Evolutionary conservation across 2,888 invertebrate species (phyloP).

Genomic region (Cenopis cana): DNA sequence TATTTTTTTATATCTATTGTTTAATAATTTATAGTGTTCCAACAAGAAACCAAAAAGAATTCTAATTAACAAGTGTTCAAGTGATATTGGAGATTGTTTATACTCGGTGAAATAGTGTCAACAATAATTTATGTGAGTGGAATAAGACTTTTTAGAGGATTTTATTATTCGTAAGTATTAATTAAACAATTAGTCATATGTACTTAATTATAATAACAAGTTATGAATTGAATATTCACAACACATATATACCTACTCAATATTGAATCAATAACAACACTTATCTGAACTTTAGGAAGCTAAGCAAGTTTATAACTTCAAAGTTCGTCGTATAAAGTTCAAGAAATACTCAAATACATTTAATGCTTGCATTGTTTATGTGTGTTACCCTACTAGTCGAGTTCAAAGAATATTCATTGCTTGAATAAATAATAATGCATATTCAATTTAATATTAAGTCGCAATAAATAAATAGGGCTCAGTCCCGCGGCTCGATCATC

Average conservation of each 20-base stretch:
- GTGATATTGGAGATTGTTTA: constrained; percentile 72
- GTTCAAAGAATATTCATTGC: neutral
- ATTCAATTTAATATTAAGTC: constrained; percentile 21
- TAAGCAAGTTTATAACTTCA: too few species aligned
- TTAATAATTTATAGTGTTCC: constrained; percentile 61
- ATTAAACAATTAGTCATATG: constrained; percentile 28
- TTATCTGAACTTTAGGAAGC: too few species aligned
- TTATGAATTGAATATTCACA: neutral
- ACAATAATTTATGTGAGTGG: constrained; percentile 65
- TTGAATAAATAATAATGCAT: neutral
- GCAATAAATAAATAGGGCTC: constrained; percentile 41
- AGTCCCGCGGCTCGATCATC: constrained; percentile 53
- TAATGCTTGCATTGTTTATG: neutral
- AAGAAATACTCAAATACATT: too few species aligned
- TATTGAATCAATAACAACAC: too few species aligned
- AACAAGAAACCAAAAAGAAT: constrained; percentile 74
- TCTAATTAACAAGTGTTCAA: constrained; percentile 62
- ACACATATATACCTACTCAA: neutral
- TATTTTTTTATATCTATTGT: constrained; percentile 44
- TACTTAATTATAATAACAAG: neutral
- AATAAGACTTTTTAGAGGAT: constrained; percentile 65
- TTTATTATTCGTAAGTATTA: constrained; percentile 70
- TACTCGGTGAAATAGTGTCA: constrained; percentile 70
- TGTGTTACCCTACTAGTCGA: neutral
- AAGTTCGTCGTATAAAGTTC: neutral